Evolutionary conservation across 2,888 invertebrate species (phyloP), one percentile per base, ranked within the genome.

Genomic region (Euzetes globulus): DNA sequence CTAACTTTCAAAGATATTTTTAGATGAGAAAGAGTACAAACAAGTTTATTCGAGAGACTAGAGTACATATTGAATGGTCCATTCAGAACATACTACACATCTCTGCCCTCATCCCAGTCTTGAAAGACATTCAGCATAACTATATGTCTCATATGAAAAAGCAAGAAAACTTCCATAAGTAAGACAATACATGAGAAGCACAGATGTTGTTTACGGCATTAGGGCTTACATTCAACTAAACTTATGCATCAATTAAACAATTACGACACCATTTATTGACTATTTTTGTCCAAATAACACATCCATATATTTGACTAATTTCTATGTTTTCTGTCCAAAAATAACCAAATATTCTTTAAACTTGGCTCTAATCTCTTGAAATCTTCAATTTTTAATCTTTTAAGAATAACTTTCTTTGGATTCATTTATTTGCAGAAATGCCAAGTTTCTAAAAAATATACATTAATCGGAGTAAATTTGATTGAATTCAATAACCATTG

Each of bases 221-320:
- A 60, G 5, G 52, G 19, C 58, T 22, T 27, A 58, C 27, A 27
- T 27, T 58, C 17, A 22, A 29, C 37, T 37, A 13, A 65, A 65
- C 65, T 65, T 37, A 37, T 37, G 37, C 65, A 65, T 65, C 65
- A 65, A 65, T 65, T 65, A 65, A 65, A 65, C 65, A 65, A 37
- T 65, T 65, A 65, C 19, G 7, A 65, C 65, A 37, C 65, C 65
- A 37, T 65, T 65, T 65, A 65, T 65, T 65, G 65, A 15, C 37
- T 65, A 65, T 37, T 65, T 65, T 37, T 65, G 9, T 4, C 33
- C 19, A 37, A 58, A 65, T 65, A 65, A 65, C 65, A 65, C 29
- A 33, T 33, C n/a, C 37, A 37, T 37, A 37, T 19, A n/a, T 65
- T 65, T 19, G 65, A 65, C 65, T 37, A 65, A 65, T 65, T 65